Evolutionary conservation across 2,797 vertebrate species (phyloP).

Genomic region (Distichodus sexfasciatus): DNA sequence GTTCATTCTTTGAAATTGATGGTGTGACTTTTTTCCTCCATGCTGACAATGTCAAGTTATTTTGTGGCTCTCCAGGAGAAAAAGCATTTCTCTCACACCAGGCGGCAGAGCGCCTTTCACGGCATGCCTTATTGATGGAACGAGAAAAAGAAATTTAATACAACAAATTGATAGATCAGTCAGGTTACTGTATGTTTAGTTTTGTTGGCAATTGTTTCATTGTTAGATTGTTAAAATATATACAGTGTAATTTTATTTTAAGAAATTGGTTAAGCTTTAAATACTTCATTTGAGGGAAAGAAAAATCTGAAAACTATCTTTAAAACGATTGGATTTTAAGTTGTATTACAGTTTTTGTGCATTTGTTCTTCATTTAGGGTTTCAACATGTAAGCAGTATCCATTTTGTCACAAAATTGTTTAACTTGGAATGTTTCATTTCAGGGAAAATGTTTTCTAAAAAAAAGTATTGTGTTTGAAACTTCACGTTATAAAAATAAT

Average conservation of each 20-base stretch:
- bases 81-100: conserved; percentile 23
- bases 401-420: no score
- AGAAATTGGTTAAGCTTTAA: neutral
- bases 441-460: no score
- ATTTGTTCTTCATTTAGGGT: no score
- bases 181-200: neutral
- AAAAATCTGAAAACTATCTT: no score
- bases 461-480: no score
- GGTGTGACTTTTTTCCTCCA: neutral
- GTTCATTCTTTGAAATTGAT: neutral
- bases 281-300: neutral
- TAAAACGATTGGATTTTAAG: no score
- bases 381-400: neutral
- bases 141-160: conserved; percentile 30
- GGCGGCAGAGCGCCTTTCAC: conserved; percentile 25
- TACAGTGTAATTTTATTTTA: neutral
- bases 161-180: conserved; percentile 36
- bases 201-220: no score
- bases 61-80: conserved; percentile 15
- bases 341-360: no score
- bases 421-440: no score
- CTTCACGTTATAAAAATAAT: no score
- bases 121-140: conserved; percentile 20
- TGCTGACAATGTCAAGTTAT: conserved; percentile 9
- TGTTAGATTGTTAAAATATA: neutral